Percentiles rank a stretch among this genome's conserved stretches.
phyloP scores from a whole-genome alignment of 2,797 vertebrate genomes.

The Megalops cyprinoides region DNA sequence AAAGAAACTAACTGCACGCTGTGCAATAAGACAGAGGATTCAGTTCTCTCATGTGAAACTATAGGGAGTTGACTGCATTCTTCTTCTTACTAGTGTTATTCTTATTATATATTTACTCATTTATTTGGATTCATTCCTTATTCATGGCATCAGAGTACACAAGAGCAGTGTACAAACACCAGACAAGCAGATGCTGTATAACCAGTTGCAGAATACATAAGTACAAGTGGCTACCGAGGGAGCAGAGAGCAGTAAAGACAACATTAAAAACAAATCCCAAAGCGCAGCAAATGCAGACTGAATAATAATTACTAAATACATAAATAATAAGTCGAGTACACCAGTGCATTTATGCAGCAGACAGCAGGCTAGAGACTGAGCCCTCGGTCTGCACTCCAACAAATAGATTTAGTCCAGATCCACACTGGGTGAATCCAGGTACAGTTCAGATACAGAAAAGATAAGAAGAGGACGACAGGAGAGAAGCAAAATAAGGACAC shows the following conservation, averaged over 20 bases:
- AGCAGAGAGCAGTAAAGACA: background rate
- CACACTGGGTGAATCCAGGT: background rate
- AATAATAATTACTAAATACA: background rate
- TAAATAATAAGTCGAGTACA: background rate
- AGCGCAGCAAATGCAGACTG: background rate
- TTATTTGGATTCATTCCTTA: background rate
- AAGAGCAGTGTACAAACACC: background rate
- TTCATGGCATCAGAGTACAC: background rate
- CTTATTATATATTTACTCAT: background rate
- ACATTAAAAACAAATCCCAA: background rate
- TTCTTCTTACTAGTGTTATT: background rate
- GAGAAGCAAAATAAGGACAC: background rate
- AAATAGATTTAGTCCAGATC: background rate
- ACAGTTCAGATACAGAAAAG: background rate
- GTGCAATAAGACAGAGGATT: background rate
- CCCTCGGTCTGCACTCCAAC: background rate
- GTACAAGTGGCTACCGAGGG: background rate
- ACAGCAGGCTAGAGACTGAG: background rate
- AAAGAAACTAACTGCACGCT: too few relatives aligned
- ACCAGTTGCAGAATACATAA: background rate
- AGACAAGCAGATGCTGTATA: background rate
- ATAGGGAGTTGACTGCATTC: background rate
- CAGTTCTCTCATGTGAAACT: background rate
- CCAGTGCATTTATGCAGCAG: background rate
- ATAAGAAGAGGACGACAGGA: background rate